Evolutionary conservation across 2,797 vertebrate genomes (phyloP).

Genomic region (Limosa lapponica): DNA sequence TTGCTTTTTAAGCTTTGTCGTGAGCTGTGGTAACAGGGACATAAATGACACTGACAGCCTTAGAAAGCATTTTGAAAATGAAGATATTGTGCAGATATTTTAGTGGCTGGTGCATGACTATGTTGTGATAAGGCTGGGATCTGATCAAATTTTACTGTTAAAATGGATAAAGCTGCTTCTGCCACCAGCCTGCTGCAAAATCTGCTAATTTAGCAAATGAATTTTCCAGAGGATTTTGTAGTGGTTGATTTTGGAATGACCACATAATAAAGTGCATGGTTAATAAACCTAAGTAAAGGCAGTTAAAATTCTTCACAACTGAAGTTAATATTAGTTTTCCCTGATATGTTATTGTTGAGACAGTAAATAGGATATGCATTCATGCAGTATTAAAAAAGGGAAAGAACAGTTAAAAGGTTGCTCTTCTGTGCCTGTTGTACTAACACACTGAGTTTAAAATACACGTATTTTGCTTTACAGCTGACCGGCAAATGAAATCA

Average conservation of each 20-base stretch:
- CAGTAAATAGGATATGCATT: background rate
- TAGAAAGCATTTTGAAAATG: background rate
- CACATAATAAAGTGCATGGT: background rate
- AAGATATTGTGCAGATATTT: background rate
- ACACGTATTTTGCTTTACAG: slow-evolving; percentile 70
- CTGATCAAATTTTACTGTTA: background rate
- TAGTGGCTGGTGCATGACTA: background rate
- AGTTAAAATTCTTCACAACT: background rate
- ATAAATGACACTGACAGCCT: background rate
- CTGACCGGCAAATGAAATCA: slow-evolving; percentile 86
- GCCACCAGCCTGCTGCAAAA: background rate
- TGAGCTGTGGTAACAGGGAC: background rate
- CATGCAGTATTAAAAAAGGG: background rate
- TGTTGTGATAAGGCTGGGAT: background rate
- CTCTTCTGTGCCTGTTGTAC: background rate
- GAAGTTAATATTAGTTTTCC: background rate
- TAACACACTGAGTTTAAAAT: background rate
- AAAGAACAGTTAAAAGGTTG: background rate
- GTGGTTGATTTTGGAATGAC: background rate
- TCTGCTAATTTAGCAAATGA: background rate
- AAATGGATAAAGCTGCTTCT: background rate
- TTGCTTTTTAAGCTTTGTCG: background rate
- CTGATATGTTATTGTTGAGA: background rate
- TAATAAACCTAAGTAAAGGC: background rate
- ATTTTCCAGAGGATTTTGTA: background rate